These are phyloP conservation scores for Thamnophis elegans DNA, from an alignment of 2,797 vertebrate genomes.

Conservation along the genomic window DNA sequence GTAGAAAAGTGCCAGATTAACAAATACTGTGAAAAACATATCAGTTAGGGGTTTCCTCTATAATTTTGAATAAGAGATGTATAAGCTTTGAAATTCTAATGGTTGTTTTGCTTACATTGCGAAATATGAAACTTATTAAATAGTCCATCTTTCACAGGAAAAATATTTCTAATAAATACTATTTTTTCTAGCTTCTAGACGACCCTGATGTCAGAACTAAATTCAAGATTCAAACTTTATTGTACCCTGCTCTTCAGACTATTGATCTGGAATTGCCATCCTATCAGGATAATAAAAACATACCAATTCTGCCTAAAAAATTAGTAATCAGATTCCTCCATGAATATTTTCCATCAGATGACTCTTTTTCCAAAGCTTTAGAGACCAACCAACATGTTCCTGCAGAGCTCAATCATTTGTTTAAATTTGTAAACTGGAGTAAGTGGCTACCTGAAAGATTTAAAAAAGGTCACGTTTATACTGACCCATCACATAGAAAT, in stretches of 20 bases:
- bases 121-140: accelerated
- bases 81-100: too few relatives aligned
- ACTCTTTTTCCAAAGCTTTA: slow-evolving; percentile 77
- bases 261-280: slow-evolving; percentile 85
- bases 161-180: not conserved
- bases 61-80: not conserved
- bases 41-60: too few relatives aligned
- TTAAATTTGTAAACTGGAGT: slow-evolving; percentile 87
- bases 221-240: slow-evolving; percentile 80
- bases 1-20: not conserved
- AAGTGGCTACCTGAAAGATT: slow-evolving; percentile 76
- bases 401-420: slow-evolving; percentile 69
- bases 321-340: slow-evolving; percentile 80
- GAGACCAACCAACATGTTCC: slow-evolving; percentile 79
- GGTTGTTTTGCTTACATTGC: too few relatives aligned
- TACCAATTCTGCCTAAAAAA: slow-evolving; percentile 73
- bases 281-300: slow-evolving; percentile 80
- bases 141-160: not conserved
- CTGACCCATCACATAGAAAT: slow-evolving; percentile 31
- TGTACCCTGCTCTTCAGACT: slow-evolving; percentile 85
- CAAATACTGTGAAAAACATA: not conserved
- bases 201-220: slow-evolving; percentile 76
- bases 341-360: slow-evolving; percentile 81
- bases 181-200: slow-evolving; percentile 73
- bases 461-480: slow-evolving; percentile 71